phyloP scores from a whole-genome alignment of 1,140 invertebrate species.

The Cydia fagiglandana region DNA sequence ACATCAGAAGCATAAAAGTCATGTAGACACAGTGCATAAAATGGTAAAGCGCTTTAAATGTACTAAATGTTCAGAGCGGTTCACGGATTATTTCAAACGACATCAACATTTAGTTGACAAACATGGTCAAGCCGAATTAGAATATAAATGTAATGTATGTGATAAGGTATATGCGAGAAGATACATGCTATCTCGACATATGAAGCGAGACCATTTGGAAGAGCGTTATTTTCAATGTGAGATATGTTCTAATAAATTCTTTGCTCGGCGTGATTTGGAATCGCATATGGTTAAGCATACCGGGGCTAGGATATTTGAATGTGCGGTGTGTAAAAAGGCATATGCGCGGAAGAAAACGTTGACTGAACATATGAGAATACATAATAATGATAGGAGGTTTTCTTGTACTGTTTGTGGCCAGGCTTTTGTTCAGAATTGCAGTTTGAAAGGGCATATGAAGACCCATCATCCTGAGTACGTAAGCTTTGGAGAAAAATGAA shows the following conservation, averaged over 20 bases:
- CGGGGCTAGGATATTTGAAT: conserved; percentile 79
- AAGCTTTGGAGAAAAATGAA: not conserved
- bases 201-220: conserved; percentile 54
- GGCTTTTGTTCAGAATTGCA: conserved; percentile 76
- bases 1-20: conserved; percentile 52
- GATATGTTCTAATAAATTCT: conserved; percentile 53
- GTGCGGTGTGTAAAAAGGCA: conserved; percentile 79
- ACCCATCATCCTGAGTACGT: conserved; percentile 48
- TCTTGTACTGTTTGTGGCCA: conserved; percentile 77
- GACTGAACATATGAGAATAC: conserved; percentile 84
- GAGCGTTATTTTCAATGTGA: conserved; percentile 56
- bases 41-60: conserved; percentile 53
- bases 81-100: conserved; percentile 51
- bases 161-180: conserved; percentile 46
- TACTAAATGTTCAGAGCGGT: conserved; percentile 52
- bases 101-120: conserved; percentile 55
- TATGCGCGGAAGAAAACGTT: conserved; percentile 85
- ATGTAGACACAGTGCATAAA: conserved; percentile 47
- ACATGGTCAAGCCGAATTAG: conserved; percentile 47
- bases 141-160: conserved; percentile 57
- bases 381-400: conserved; percentile 78
- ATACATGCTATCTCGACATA: conserved; percentile 45
- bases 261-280: conserved; percentile 56
- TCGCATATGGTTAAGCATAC: conserved; percentile 83
- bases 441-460: conserved; percentile 67